Conservation (phyloP, 2,797 vertebrate species). For the Hirundo rustica region DNA sequence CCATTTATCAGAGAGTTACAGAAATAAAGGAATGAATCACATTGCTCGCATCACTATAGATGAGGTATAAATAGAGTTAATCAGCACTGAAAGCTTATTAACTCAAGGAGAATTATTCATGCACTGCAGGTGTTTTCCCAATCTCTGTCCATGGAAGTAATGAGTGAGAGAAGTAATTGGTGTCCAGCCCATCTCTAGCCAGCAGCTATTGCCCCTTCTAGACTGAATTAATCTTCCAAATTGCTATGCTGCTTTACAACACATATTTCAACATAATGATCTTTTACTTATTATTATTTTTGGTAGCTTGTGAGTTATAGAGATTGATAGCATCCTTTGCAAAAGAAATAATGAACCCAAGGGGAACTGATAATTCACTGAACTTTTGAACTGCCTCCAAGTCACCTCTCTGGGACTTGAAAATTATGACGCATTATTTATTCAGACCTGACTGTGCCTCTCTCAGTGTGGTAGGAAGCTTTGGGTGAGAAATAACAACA, state of each 20-base stretch:
- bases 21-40: slow-evolving; percentile 62
- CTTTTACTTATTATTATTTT: slow-evolving; percentile 65
- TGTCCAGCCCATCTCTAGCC: slow-evolving; percentile 62
- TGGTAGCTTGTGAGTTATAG: slow-evolving; percentile 38
- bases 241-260: slow-evolving; percentile 52
- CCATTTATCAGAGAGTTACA: slow-evolving; percentile 33
- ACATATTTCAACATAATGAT: slow-evolving; percentile 64
- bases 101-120: slow-evolving; percentile 66
- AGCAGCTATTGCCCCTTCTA: slow-evolving; percentile 62
- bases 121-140: slow-evolving; percentile 59
- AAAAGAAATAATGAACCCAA: slow-evolving; percentile 52
- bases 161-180: slow-evolving; percentile 57
- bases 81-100: slow-evolving; percentile 50
- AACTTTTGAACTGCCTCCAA: slow-evolving; percentile 62
- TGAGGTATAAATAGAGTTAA: slow-evolving; percentile 65
- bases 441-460: slow-evolving; percentile 24
- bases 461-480: background rate
- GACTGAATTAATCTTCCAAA: slow-evolving; percentile 65
- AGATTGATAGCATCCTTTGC: slow-evolving; percentile 61
- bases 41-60: slow-evolving; percentile 16
- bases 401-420: slow-evolving; percentile 40
- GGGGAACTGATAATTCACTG: slow-evolving; percentile 50
- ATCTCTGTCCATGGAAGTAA: slow-evolving; percentile 37
- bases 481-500: slow-evolving; percentile 7
- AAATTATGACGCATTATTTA: slow-evolving; percentile 65